These are phyloP conservation scores for Sphecodes monilicornis DNA, from an alignment of 2,888 invertebrate genomes.

Conservation along the genomic window DNA sequence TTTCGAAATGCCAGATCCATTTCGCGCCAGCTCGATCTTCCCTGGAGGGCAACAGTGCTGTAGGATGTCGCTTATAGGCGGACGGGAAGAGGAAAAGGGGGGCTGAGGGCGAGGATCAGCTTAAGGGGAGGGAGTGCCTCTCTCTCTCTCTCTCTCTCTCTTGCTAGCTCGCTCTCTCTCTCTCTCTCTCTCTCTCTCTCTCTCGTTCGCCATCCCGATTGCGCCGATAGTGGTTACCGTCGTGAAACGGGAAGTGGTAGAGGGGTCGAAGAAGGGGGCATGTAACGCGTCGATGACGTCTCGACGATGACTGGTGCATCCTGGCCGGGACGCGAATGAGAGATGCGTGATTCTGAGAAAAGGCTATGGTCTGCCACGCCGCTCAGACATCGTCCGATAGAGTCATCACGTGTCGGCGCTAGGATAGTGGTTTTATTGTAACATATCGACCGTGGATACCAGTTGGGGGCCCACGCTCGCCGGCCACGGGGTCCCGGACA, in stretches of 20 bases:
- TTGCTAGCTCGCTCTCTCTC: background rate
- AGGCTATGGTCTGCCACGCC: constrained; percentile 61
- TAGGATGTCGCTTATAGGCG: constrained; percentile 31
- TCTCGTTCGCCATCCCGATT: constrained; percentile 28
- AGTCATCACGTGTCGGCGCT: constrained; percentile 78
- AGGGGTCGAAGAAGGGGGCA: constrained; percentile 49
- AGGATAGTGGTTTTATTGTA: constrained; percentile 77
- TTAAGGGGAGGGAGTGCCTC: background rate
- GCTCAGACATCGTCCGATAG: constrained; percentile 69
- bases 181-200: background rate
- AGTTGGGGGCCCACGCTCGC: constrained; percentile 51
- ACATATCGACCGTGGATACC: constrained; percentile 71
- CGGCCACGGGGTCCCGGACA: constrained; percentile 49
- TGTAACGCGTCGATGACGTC: constrained; percentile 74
- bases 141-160: constrained; percentile 1
- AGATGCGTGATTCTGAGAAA: constrained; percentile 75
- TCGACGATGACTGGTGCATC: constrained; percentile 75
- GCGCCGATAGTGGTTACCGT: constrained; percentile 52
- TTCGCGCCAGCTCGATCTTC: constrained; percentile 70
- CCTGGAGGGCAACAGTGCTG: constrained; percentile 54
- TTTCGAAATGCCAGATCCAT: constrained; percentile 71
- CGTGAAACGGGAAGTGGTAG: constrained; percentile 43
- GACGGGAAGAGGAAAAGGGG: background rate
- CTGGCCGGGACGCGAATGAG: constrained; percentile 58
- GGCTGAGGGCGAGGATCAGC: background rate